Evolutionary conservation across 2,113 vertebrate species (phyloP), one percentile per base, ranked within the genome.

Genomic region (Spheniscus mendiculus): DNA sequence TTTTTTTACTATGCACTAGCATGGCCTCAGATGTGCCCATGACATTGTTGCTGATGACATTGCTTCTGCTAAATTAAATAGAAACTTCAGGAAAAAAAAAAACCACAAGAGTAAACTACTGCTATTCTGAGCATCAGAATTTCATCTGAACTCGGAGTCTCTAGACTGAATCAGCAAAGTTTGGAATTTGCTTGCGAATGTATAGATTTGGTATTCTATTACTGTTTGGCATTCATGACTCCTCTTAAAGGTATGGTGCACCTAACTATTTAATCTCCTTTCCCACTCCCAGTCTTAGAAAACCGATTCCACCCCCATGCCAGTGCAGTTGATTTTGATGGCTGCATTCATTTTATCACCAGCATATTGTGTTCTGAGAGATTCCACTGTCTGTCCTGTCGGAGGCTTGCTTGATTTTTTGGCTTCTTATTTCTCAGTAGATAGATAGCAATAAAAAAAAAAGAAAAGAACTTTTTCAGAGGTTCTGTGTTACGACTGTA

Each of bases 391-490:
- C 98, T 98, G 97, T 98, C 98, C 96, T 98, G 97, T 98, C 10
- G 67, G 95, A 98, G 98, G 97, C 97, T 98, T 98, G 98, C 98
- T 98, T 98, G 96, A 94, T 95, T 98, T 98, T 98, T 98, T 98
- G 96, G 97, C 98, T 98, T 98, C 98, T 98, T 98, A 97, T 98
- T 98, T 98, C 96, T 98, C 97, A 98, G 98, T 99, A 98, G 98
- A 98, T 99, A 99, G 98, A 98, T 99, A 99, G 99, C 99, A 99
- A 99, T 99, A 99, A 99, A 86, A 98, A 98, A 93, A 98, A 96
- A 92, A 97, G 95, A 97, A 86, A 98, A 99, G 52, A 99, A 98
- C 98, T 98, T 98, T 99, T 99, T 98, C 97, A 95, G 98, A 98
- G 98, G 98, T 99, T 99, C 98, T 98, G 97, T 97, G 98, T 98